phyloP scores from a whole-genome alignment of 2,797 vertebrate genomes.

The Galaxias olidus region DNA sequence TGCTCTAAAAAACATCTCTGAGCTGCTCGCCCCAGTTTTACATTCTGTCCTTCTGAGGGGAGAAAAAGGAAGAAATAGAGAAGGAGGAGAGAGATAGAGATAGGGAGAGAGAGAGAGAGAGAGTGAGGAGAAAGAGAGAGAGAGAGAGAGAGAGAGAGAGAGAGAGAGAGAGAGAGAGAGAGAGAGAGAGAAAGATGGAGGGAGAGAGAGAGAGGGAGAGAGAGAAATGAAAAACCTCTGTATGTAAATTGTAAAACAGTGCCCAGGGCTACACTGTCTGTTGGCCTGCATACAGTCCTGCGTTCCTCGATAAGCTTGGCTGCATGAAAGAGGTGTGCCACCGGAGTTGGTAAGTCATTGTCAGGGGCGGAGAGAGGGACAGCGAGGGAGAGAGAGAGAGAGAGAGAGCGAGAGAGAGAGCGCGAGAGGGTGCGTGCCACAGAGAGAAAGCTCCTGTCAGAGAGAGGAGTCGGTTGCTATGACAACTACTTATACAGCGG shows the following conservation, averaged over 20 bases:
- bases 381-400: conserved; percentile 20
- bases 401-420: conserved; percentile 14
- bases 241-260: not conserved
- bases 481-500: conserved; percentile 79
- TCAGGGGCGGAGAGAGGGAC: conserved; percentile 40
- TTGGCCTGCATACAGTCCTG: conserved; percentile 63
- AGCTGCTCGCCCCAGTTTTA: conserved; percentile 14
- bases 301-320: conserved; percentile 65
- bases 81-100: conserved; percentile 29
- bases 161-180: conserved; percentile 19
- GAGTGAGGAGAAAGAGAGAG: conserved; percentile 14
- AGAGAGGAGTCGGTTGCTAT: conserved; percentile 80
- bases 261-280: conserved; percentile 39
- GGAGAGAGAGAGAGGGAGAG: conserved; percentile 13
- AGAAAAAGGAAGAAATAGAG: conserved; percentile 16
- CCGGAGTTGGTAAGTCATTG: conserved; percentile 69
- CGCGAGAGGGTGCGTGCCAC: conserved; percentile 43
- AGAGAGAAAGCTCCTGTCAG: conserved; percentile 61
- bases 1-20: conserved; percentile 6
- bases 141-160: conserved; percentile 28
- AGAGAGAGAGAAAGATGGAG: conserved; percentile 25
- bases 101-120: conserved; percentile 9
- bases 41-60: conserved; percentile 27
- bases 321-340: conserved; percentile 57
- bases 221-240: conserved; percentile 39